Evolutionary conservation across 2,113 vertebrate species (phyloP), one percentile per base, ranked within the genome.

Genomic region (Corynorhinus townsendii): DNA sequence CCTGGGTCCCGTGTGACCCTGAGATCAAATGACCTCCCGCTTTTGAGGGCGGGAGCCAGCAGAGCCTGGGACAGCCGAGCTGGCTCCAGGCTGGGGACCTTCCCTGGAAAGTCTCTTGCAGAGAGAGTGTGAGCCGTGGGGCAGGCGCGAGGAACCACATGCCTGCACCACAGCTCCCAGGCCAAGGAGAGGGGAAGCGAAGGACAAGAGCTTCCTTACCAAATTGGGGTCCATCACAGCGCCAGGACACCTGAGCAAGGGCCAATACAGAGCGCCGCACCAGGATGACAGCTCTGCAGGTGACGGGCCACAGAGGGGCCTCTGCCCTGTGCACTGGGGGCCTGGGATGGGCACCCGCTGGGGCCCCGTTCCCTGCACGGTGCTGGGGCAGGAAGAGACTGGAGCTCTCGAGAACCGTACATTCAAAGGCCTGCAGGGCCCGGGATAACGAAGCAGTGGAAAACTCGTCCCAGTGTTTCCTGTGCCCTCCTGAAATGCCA

Each of bases 81-180:
- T 43, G 62, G 68, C 80, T 26, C 19, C 22, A 33, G 77, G 43
- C 19, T 40, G 75, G 56, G 77, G 15, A 16, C 47, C 40, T 43
- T 92, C 64, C 89, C 86, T 43, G 59, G 79, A 88, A 77, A 54
- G 81, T 59, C 56, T 85, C 89, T 47, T 11, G 4, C 45, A 83
- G 69, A 82, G 59, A 64, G 47, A 28, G 16, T 14, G 28, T 47
- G 47, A 56, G 10, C 64, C 28, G 54, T 56, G 8, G 26, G 17
- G n/a, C 17, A 54, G 71, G 47, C 59, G 35, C 33, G 80, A 43
- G 33, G 59, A 45, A 72, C 45, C 26, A 20, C 47, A 0, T 17
- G 52, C 68, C 82, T 90, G 72, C 33, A 52, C 20, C 7, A 0
- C 26, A 28, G 86, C 68, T 92, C 89, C 15, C 22, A 85, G 35